Conservation (phyloP, 2,797 vertebrate genomes). For the Agapornis canus region DNA sequence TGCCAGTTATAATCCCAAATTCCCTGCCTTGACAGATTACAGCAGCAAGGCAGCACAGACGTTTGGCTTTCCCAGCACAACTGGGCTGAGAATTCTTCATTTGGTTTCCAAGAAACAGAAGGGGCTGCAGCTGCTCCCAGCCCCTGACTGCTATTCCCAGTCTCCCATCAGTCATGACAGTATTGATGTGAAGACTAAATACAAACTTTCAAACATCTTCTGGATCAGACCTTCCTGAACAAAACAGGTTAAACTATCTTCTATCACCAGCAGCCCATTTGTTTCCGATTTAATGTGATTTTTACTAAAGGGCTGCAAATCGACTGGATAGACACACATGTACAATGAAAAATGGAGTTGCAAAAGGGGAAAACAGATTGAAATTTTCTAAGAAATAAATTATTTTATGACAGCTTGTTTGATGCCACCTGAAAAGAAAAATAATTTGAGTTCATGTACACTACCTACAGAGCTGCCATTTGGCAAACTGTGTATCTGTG, state of each 20-base stretch:
- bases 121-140: conserved; percentile 32
- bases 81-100: conserved; percentile 11
- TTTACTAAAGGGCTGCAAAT: neutral
- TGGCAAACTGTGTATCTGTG: neutral
- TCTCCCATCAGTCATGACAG: neutral
- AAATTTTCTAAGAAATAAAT: neutral
- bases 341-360: neutral
- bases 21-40: conserved; percentile 28
- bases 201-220: conserved; percentile 30
- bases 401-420: neutral
- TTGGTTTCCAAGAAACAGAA: conserved; percentile 58
- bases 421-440: conserved; percentile 39
- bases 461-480: neutral
- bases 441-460: neutral
- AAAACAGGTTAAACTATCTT: neutral
- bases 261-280: neutral
- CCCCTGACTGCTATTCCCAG: neutral
- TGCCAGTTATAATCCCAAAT: conserved; percentile 6
- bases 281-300: neutral
- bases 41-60: conserved; percentile 6
- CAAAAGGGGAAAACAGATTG: neutral
- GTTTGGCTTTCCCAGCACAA: conserved; percentile 39
- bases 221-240: neutral
- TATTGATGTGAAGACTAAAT: neutral
- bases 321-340: neutral